Conservation (phyloP, 2,797 vertebrate genomes). For the Eurystomus glaucurus region DNA sequence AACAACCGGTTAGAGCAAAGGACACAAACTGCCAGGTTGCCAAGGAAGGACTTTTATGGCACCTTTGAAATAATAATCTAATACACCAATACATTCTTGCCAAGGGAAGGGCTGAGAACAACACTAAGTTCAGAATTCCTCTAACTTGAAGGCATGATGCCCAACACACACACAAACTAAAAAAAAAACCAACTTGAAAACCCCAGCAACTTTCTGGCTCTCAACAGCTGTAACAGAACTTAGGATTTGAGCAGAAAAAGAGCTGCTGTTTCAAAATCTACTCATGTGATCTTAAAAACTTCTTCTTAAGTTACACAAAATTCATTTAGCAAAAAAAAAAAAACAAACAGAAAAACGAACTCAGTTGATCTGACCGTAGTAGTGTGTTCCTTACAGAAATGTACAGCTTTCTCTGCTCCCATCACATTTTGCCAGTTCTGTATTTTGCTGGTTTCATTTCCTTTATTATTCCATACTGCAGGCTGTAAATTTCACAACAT, state of each 20-base stretch:
- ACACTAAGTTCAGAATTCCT: background rate
- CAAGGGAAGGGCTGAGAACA: background rate
- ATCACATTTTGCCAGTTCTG: background rate
- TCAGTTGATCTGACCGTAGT: background rate
- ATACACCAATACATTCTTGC: background rate
- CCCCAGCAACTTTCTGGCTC: background rate
- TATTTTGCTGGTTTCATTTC: conserved; percentile 16
- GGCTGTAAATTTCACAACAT: conserved; percentile 1
- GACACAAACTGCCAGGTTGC: background rate
- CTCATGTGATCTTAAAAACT: background rate
- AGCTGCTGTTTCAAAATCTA: background rate
- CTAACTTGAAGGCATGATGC: background rate
- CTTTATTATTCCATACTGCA: background rate
- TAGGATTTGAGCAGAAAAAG: background rate
- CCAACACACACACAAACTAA: background rate
- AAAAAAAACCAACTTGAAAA: background rate
- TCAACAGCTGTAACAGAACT: background rate
- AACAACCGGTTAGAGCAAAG: background rate
- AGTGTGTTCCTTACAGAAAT: background rate
- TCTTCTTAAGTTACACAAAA: background rate
- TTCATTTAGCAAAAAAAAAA: background rate
- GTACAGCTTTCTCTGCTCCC: background rate
- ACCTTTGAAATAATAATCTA: conserved; percentile 2
- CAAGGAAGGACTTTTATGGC: background rate
- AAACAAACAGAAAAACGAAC: background rate